Base-by-base conservation (phyloP, 2,113 vertebrate genomes). In the Orthonyx spaldingii region DNA sequence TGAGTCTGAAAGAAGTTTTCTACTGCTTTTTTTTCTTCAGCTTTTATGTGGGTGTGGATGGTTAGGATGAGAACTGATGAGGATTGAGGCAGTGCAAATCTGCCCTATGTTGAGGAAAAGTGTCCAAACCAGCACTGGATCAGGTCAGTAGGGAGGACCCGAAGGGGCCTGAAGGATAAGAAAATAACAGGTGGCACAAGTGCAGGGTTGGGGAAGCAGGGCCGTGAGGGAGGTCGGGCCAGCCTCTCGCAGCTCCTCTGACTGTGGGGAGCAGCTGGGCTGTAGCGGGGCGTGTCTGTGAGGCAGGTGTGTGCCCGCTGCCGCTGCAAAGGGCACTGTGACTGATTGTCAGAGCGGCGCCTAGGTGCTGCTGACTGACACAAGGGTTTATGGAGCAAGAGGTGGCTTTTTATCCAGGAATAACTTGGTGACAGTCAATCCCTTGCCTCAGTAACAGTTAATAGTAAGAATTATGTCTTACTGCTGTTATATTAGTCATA, bases 161-260 rank as follows among this genome's bases (percentile, higher is more conserved):
- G 1, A 3, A 24, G 41, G 24, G 39, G 49, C n/a, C 39, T 12
- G 23, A 39, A 41, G 42, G 37, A 70, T 68, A 5, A 32, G 60
- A 15, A 7, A 32, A 5, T 19, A 41, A 10, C 65, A 68, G 87
- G 53, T 78, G 84, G 27, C 24, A 1, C 13, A 28, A 39, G 26
- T 5, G 24, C 3, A 0, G 11, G 39, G 13, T 7, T 7, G 23
- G 19, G 47, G 33, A 7, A 14, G 3, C 0, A 6, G 39, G 59
- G n/a, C 4, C 1, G 10, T 5, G 6, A 27, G 41, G 84, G 15
- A 35, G 41, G 21, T 2, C 1, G 30, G 19, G 84, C 11, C 0
- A 1, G 2, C 18, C 17, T 28, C 19, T 5, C 7, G 0, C 1
- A 7, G 30, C 9, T 41, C 8, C 10, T 10, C 10, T 4, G 39